These are phyloP conservation scores for Saiga tatarica DNA, from an alignment of 2,113 vertebrate species.

Conservation along the genomic window DNA sequence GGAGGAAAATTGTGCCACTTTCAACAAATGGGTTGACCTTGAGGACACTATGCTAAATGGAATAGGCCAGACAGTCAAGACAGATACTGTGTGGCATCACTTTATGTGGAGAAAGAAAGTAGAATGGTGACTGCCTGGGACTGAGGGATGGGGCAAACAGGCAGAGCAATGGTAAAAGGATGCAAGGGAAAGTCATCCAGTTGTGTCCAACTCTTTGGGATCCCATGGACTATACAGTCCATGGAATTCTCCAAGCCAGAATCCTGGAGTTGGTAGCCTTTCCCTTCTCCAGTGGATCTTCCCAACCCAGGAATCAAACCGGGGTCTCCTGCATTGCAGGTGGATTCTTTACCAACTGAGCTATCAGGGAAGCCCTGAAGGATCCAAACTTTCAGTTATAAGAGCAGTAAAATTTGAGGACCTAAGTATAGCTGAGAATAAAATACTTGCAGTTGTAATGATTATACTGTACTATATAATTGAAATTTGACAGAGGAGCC, in stretches of 20 bases:
- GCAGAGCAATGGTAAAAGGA: not conserved
- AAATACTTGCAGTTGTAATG: not conserved
- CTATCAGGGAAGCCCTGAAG: not conserved
- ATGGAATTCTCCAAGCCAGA: not conserved
- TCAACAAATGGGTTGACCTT: not conserved
- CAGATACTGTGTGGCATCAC: not conserved
- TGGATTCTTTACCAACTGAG: not conserved
- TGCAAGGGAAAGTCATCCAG: not conserved
- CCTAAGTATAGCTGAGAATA: not conserved
- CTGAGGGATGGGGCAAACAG: not conserved
- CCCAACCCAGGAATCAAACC: not conserved
- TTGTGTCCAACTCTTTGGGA: not conserved
- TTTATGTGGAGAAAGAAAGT: not conserved
- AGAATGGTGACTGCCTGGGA: not conserved
- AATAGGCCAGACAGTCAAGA: not conserved
- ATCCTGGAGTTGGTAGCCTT: not conserved
- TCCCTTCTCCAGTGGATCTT: not conserved
- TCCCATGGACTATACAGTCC: not conserved
- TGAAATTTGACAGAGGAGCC: not conserved
- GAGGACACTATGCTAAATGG: not conserved
- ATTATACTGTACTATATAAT: not conserved
- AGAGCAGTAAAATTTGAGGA: not conserved
- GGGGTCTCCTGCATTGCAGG: not conserved
- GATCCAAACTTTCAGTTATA: not conserved
- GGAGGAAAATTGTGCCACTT: not conserved